Evolutionary conservation across 2,797 vertebrate genomes (phyloP).

Genomic region (Falco novaeseelandiae): DNA sequence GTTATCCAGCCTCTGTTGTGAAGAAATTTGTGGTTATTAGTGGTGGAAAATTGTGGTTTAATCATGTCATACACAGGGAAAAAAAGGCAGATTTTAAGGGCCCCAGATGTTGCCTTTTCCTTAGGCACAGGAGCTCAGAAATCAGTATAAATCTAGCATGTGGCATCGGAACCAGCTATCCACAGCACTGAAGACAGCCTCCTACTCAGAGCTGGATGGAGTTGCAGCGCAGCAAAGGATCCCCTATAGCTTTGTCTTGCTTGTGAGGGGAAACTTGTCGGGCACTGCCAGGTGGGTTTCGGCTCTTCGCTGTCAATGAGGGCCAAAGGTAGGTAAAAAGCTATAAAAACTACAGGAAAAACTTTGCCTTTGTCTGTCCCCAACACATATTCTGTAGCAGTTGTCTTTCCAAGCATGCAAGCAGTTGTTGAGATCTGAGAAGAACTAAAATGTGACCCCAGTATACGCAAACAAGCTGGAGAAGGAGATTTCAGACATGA

Average conservation of each 20-base stretch:
- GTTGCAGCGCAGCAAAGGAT: rapidly evolving
- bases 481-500: not conserved
- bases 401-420: not conserved
- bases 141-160: not conserved
- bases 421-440: not conserved
- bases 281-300: not conserved
- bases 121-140: not conserved
- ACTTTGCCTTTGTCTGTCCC: not conserved
- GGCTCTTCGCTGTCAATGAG: not conserved
- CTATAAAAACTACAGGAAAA: not conserved
- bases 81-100: not conserved
- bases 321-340: not conserved
- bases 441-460: not conserved
- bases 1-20: not conserved
- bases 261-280: not conserved
- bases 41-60: not conserved
- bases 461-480: not conserved
- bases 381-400: not conserved
- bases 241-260: not conserved
- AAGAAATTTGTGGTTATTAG: not conserved
- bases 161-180: not conserved
- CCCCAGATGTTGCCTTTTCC: not conserved
- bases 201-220: not conserved
- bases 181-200: not conserved
- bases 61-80: not conserved